Base-by-base conservation (phyloP, 2,888 invertebrate species). In the Auanema sp. region DNA sequence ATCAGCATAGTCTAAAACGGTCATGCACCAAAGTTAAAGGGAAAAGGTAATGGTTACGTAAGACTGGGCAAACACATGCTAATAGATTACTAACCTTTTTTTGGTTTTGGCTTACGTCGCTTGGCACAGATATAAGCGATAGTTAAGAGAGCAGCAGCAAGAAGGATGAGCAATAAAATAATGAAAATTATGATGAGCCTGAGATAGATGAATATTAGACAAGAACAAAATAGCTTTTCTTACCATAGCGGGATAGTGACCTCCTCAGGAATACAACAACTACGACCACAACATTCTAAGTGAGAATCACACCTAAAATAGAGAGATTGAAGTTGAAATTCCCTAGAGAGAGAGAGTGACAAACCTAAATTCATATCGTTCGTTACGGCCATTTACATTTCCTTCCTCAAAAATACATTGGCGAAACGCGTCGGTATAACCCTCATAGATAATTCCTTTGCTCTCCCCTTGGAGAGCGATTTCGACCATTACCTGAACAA, bases 401-500 rank as follows among this genome's bases (percentile, higher is more conserved):
- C 77, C 76, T 56, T 82, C 82, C 58, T 82, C 82, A 65, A 77
- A 83, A 57, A 82, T 69, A 68, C 82, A 82, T 61, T 76, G 72
- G 25, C 70, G 73, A 71, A 82, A 82, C 42, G 76, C 77, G 51
- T 79, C 72, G n/a, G 67, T 64, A 66, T 80, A 80, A 33, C 83
- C 83, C 59, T 83, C 78, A 69, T 82, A 82, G 57, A 73, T 65
- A 52, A 82, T 82, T 55, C 82, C 82, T 54, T 72, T 73, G 55
- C 78, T 78, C 50, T 82, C 69, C 53, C 72, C 68, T 61, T 83
- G 81, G n/a, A 80, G 69, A 43, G 71, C 65, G 64, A 81, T 77
- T 63, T 81, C 81, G 72, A 74, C 80, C 63, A 63, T 63, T 55
- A 41, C 41, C 47, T 47, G 21, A 52, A 52, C 24, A 52, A n/a